phyloP scores from a whole-genome alignment of 2,888 invertebrate genomes.

The Trachelus iudaicus region DNA sequence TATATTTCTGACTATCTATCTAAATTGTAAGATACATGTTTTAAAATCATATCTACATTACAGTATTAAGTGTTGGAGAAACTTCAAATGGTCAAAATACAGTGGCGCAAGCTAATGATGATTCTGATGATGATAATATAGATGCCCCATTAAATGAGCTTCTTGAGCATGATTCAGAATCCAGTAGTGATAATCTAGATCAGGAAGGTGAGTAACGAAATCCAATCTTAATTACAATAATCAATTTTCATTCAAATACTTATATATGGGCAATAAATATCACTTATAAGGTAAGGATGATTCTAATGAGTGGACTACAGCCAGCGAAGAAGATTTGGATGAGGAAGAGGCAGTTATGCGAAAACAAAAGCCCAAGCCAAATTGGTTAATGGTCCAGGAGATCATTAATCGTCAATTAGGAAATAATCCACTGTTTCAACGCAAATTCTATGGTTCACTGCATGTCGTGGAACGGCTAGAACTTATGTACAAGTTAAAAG shows the following conservation, averaged over 20 bases:
- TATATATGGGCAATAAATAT: background rate
- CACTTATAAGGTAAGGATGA: constrained; percentile 31
- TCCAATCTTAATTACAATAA: background rate
- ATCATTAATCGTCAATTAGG: constrained; percentile 75
- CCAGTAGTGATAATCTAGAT: constrained; percentile 10
- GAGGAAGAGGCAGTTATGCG: constrained; percentile 62
- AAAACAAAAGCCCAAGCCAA: constrained; percentile 75
- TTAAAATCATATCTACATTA: background rate
- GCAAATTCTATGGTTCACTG: constrained; percentile 82
- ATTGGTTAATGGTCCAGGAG: constrained; percentile 76
- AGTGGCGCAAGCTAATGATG: background rate
- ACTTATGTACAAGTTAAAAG: constrained; percentile 79
- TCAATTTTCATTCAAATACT: background rate
- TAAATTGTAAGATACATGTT: background rate
- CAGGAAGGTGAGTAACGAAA: constrained; percentile 17
- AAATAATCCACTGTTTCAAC: constrained; percentile 72
- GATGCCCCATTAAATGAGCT: background rate
- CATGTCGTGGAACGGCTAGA: constrained; percentile 86
- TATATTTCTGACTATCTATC: constrained; percentile 6
- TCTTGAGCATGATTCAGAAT: constrained; percentile 17
- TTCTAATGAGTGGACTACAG: constrained; percentile 42
- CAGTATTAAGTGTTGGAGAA: background rate
- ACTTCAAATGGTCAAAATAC: constrained; percentile 6
- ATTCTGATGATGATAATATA: constrained; percentile 23
- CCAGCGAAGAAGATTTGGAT: constrained; percentile 48